Evolutionary conservation across 2,888 invertebrate genomes (phyloP), one percentile per base, ranked within the genome.

Genomic region (Stratiomys singularior): DNA sequence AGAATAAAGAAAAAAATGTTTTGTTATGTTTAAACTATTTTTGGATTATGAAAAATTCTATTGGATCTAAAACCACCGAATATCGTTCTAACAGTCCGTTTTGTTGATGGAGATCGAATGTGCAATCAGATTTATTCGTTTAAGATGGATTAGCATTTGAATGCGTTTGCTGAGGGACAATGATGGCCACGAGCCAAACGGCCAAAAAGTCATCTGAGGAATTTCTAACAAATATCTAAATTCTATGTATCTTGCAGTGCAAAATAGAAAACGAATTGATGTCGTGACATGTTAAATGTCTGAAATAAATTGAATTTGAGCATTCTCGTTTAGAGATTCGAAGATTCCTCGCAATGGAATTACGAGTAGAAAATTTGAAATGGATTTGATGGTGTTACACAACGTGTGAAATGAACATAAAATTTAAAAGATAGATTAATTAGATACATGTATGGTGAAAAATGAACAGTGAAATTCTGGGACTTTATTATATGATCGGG

Each of bases 251-350:
- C 52, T 15, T 18, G 21, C 9, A 66, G 46, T 25, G 69, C 46
- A 69, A 47, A 69, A 18, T 69, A 15, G 47, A 47, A 1, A 69
- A 69, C 44, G 60, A 58, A 74, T 74, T 58, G 74, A 60, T 74
- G 74, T 74, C 74, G 60, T 25, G 74, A 60, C 74, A 74, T 58
- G 74, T 74, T 74, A 74, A 74, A 74, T 74, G 74, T 60, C 60
- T 74, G 37, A 74, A 74, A 74, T 60, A 74, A 27, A 74, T 21
- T 60, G 25, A 60, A 60, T 60, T 1, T 60, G 52, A 18, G 15
- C 52, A 15, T 18, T 52, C 11, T 21, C 21, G 23, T 25, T 18
- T 4, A 25, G 60, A 60, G 1, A 21, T 67, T 67, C 9, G 67
- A 67, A 67, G 9, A 21, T 67, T 67, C n/a, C 37, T 64, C 3